Evolutionary conservation across 2,113 vertebrate species (phyloP).

Genomic region (Cnemophilus loriae): DNA sequence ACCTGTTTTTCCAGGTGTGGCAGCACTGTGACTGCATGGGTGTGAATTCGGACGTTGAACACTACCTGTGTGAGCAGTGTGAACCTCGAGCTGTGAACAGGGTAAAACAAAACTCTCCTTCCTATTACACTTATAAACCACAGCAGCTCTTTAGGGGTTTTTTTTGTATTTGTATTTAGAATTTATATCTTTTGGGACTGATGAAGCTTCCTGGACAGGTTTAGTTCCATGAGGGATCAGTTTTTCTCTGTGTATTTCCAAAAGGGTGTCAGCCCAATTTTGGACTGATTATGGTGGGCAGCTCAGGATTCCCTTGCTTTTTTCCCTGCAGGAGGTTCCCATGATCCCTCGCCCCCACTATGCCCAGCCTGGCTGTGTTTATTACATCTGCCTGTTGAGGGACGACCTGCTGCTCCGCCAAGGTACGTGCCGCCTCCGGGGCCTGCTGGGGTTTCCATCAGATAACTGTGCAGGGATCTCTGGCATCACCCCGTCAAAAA

Average conservation of each 20-base stretch:
- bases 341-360: conserved; percentile 97
- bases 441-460: neutral
- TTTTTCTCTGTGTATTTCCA: neutral
- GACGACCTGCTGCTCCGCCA: conserved; percentile 95
- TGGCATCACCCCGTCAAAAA: neutral
- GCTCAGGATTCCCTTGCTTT: neutral
- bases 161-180: neutral
- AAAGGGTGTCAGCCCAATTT: neutral
- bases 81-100: conserved; percentile 87
- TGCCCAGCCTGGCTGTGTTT: conserved; percentile 91
- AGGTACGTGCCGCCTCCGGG: conserved; percentile 67
- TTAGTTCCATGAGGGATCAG: rapidly evolving
- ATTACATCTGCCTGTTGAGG: conserved; percentile 93
- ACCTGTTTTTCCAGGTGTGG: conserved; percentile 82
- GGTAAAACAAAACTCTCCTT: conserved; percentile 67
- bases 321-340: conserved; percentile 86
- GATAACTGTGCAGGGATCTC: neutral
- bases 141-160: neutral
- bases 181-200: neutral
- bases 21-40: conserved; percentile 99
- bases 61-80: conserved; percentile 96
- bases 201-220: neutral
- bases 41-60: conserved; percentile 89
- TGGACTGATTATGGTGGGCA: neutral
- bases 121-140: rapidly evolving